Evolutionary conservation across 2,113 vertebrate genomes (phyloP).

Genomic region (Xenopus borealis): DNA sequence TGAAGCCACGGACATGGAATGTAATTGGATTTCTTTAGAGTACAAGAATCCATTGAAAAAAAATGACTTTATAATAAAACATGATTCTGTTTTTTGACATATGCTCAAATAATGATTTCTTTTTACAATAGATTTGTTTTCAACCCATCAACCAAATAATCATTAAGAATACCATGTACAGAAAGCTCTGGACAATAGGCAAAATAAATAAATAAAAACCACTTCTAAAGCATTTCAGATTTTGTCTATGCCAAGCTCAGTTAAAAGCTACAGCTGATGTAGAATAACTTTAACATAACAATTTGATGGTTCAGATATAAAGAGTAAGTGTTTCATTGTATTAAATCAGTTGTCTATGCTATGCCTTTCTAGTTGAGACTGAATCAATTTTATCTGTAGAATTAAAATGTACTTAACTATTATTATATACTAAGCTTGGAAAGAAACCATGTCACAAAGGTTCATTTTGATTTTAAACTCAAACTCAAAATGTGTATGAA

Average conservation of each 20-base stretch:
- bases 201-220: conserved; percentile 9
- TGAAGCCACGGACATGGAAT: conserved; percentile 9
- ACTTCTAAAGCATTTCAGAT: conserved; percentile 10
- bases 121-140: conserved; percentile 6
- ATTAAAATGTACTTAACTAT: no score
- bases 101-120: conserved; percentile 23
- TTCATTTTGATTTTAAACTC: no score
- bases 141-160: conserved; percentile 3
- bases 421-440: no score
- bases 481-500: no score
- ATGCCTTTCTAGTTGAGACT: no score
- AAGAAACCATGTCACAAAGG: no score
- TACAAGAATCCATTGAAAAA: conserved; percentile 26
- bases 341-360: no score
- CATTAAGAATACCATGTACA: conserved; percentile 1
- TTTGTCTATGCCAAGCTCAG: neutral
- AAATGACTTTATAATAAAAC: neutral
- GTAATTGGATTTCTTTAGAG: conserved; percentile 37
- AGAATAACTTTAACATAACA: neutral
- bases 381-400: no score
- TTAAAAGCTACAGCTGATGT: conserved; percentile 4
- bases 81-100: conserved; percentile 27
- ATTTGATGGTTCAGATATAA: neutral
- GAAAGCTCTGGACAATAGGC: neutral
- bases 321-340: no score